Base-by-base conservation (phyloP, 2,888 invertebrate species). In the Agapostemon virescens region DNA sequence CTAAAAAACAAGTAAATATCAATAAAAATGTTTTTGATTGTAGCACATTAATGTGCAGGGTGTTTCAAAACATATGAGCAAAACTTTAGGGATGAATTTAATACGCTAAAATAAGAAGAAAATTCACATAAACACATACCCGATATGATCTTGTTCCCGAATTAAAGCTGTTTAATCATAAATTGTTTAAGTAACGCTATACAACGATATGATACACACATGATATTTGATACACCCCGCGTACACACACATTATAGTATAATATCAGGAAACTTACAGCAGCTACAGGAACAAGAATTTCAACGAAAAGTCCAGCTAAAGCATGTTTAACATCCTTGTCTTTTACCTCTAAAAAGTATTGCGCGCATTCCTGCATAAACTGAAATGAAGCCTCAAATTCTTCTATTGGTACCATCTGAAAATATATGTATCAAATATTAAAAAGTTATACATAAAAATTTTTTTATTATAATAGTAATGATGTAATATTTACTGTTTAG, bases 371-470 rank as follows among this genome's bases (percentile, higher is more conserved):
- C 92, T 99, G 98, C 94, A 99, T 96, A 92, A 99, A 99, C 93
- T 98, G 98, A 92, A 99, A 98, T 0, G 98, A 98, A 0, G 98
- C 98, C 92, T 99, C 99, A 93, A 99, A 99, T 93, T 99, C 99
- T 93, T 99, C 99, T 81, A 99, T 99, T 0, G 99, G 99, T 70
- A 98, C 99, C 98, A 99, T 99, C 95, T 95, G 88, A 73, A 36
- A 63, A 92, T 91, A 64, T 73, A 66, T 55, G 67, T n/a, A 70
- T 42, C 6, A 69, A 6, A 36, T 17, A 49, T n/a, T 23, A 58
- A 67, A 13, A 63, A 55, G 15, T 13, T 45, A 55, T 23, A 23
- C 6, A 7, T 55, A 7, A 77, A n/a, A 26, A 77, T 63, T 36
- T 26, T 26, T 26, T 17, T 11, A 67, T 20, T 20, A 49, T 49